Evolutionary conservation across 2,113 vertebrate species (phyloP).

Genomic region (Dromiciops gliroides): DNA sequence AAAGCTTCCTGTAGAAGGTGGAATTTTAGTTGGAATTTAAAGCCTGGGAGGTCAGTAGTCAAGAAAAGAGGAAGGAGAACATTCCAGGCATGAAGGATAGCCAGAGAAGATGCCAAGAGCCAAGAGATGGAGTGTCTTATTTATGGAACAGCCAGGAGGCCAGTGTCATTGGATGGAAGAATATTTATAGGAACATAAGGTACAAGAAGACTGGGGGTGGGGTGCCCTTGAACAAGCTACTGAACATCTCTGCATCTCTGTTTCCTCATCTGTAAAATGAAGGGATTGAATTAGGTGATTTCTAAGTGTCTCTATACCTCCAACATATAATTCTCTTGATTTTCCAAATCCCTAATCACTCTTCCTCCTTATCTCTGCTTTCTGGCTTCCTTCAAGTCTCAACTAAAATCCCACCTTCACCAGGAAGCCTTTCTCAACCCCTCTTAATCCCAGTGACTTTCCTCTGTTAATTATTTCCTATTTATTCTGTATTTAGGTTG

Average conservation of each 20-base stretch:
- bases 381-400: not conserved
- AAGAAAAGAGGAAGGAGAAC: not conserved
- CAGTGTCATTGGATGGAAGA: not conserved
- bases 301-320: not conserved
- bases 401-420: not conserved
- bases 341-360: not conserved
- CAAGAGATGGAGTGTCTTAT: not conserved
- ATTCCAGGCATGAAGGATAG: not conserved
- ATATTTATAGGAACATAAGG: not conserved
- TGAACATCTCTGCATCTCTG: not conserved
- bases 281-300: not conserved
- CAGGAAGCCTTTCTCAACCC: no score
- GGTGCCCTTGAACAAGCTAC: not conserved
- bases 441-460: not conserved
- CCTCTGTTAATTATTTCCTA: not conserved
- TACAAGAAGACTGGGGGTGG: not conserved
- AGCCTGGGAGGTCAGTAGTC: not conserved
- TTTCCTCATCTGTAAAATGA: not conserved
- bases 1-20: not conserved
- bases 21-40: not conserved
- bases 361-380: not conserved
- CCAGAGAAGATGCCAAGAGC: not conserved
- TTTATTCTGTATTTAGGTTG: not conserved
- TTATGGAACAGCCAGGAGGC: not conserved
- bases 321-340: not conserved